Evolutionary conservation across 92 coral and sea anemone species (phyloP).

Genomic region (Nematostella vectensis): DNA sequence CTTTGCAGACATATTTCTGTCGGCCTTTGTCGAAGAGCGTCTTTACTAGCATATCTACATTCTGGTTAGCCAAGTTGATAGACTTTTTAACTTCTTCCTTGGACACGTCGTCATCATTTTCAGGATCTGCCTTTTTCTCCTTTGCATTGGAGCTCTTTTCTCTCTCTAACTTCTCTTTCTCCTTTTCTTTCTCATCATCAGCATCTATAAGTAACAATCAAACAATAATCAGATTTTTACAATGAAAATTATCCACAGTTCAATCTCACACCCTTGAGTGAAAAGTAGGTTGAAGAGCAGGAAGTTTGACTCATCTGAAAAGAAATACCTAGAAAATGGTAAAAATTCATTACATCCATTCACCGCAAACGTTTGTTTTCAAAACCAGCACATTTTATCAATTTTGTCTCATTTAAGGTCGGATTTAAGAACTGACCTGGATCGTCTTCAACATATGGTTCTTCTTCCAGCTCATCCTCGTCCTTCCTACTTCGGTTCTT

Average conservation of each 20-base stretch:
- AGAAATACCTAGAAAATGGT: too few relatives aligned
- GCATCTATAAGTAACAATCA: background rate
- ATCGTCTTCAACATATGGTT: constrained; percentile 26
- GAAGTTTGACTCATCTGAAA: too few relatives aligned
- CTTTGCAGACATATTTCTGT: constrained; percentile 64
- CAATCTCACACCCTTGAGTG: background rate
- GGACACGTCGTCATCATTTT: constrained; percentile 12
- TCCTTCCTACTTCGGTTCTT: constrained; percentile 8
- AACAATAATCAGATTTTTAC: background rate
- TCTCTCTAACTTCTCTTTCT: constrained; percentile 3
- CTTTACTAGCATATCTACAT: constrained; percentile 58
- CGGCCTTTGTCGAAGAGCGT: constrained; percentile 60
- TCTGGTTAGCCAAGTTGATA: constrained; percentile 65
- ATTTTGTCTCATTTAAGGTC: too few relatives aligned
- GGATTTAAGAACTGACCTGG: constrained; percentile 21
- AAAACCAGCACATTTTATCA: too few relatives aligned
- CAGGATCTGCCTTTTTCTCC: constrained; percentile 6
- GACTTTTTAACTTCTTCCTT: constrained; percentile 19
- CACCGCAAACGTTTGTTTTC: too few relatives aligned
- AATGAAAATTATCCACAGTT: background rate
- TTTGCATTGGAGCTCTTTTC: constrained; percentile 2
- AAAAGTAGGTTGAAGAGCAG: too few relatives aligned
- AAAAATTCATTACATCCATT: too few relatives aligned
- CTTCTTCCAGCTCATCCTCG: constrained; percentile 16
- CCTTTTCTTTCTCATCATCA: constrained; percentile 9